Base-by-base conservation (phyloP, 2,113 vertebrate genomes). In the Oenanthe oenanthe region DNA sequence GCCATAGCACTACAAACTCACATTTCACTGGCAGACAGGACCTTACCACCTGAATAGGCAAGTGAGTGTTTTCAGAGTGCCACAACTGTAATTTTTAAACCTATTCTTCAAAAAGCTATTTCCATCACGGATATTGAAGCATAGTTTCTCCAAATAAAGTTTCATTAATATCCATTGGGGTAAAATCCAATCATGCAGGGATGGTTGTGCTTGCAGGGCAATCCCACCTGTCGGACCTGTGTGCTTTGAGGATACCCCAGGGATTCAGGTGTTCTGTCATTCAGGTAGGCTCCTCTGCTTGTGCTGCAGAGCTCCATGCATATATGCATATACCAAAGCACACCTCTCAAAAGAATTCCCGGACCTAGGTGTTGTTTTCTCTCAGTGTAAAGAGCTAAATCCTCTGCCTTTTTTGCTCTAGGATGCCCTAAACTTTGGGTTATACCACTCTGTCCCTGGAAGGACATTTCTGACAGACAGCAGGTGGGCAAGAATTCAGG, bases 11-110 rank as follows among this genome's bases (percentile, higher is more conserved):
- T 32, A 6, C 13, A 34, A 67, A 38, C 10, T 85, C 42, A 9
- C 20, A 2, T 60, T 66, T 54, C 31, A 12, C 34, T 11, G 26
- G 34, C 65, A 65, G 48, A 53, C 26, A 66, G 67, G 67, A 50
- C 22, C 29, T 61, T 26, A 24, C 34, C 61, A 51, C 13, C 38
- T 70, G 34, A 12, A 21, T 4, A 36, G 18, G 26, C 13, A 71
- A 19, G 3, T 6, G 4, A 6, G 19, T 42, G 31, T 57, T 63
- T 48, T 60, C 8, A 1, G 17, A 74, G 31, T 3, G 1, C 11
- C 10, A 38, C 13, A 56, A 54, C 9, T 13, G 17, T 60, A 34
- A 56, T 53, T 5, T 6, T 5, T 31, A 73, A 92, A 76, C 17
- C 5, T 18, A 8, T 57, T 77, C 60, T 72, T 85, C 43, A 50